Base-by-base conservation (phyloP, 2,797 vertebrate genomes). In the Limnodromus scolopaceus region DNA sequence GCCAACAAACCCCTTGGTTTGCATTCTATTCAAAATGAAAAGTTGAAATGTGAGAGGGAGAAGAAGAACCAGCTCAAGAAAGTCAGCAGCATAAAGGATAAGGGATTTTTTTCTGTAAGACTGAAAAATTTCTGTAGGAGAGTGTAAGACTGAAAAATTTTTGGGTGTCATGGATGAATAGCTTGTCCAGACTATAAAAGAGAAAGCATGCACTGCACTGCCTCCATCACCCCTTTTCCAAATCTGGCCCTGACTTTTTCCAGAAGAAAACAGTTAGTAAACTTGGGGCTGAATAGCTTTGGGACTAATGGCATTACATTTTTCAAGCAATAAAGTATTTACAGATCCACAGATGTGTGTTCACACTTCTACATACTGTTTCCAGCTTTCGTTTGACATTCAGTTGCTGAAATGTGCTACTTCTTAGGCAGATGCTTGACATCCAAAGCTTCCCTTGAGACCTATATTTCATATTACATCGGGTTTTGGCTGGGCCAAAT, bases 291-390 rank as follows among this genome's bases (percentile, higher is more conserved):
- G 46, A 92, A 84, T 17, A 93, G 34, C 49, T 88, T 86, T 84
- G 72, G 48, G 76, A 90, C 27, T 84, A 88, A 78, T 64, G 69
- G 69, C 65, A 95, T 27, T 46, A 76, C 32, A 90, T 84, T 92
- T 86, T 86, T 93, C 54, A 94, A 90, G 38, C 32, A 72, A 81
- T 72, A 88, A 95, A 95, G 85, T 61, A 94, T 92, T 92, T 84
- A 87, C 92, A 96, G 93, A 94, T 81, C 69, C 61, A 86, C 34
- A 88, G 57, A 92, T 81, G 61, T 84, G 34, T 90, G 85, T 93
- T 94, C 85, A 86, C 85, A 92, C 85, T 93, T 96, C 34, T 51
- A 81, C n/a, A 43, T 81, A 78, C 65, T 58, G 38, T 75, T 95
- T 84, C 85, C 85, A 96, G 76, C 54, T 88, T 93, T 95, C 0